phyloP scores from a whole-genome alignment of 2,888 invertebrate species.

The Colostygia pectinataria region DNA sequence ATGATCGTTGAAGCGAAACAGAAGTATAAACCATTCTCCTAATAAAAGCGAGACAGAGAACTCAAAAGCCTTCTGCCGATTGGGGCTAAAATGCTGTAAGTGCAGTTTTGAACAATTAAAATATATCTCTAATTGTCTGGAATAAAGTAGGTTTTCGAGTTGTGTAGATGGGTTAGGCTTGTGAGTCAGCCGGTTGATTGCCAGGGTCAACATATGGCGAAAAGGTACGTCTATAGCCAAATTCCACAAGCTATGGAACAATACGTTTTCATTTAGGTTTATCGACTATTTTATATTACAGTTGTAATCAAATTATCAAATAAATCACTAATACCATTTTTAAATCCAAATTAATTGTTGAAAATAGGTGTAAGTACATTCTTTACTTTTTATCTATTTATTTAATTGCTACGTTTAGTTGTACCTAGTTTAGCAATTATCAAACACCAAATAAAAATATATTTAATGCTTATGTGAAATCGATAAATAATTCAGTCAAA shows the following conservation, averaged over 20 bases:
- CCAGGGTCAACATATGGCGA: conserved; percentile 81
- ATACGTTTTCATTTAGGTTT: conserved; percentile 24
- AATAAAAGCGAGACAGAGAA: conserved; percentile 59
- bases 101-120: conserved; percentile 31
- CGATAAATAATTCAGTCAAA: too few species aligned
- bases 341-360: too few species aligned
- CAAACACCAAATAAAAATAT: too few species aligned
- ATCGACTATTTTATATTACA: conserved; percentile 27
- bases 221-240: conserved; percentile 52
- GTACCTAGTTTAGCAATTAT: too few species aligned
- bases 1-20: conserved; percentile 63
- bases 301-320: conserved; percentile 10
- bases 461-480: too few species aligned
- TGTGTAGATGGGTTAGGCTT: conserved; percentile 34
- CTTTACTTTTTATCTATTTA: too few species aligned
- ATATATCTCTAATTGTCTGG: conserved; percentile 25
- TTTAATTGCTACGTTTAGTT: too few species aligned
- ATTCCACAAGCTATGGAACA: conserved; percentile 33
- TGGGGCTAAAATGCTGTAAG: conserved; percentile 42
- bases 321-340: not conserved
- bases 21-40: conserved; percentile 71
- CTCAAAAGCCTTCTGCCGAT: conserved; percentile 39
- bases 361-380: too few species aligned
- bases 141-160: conserved; percentile 35
- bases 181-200: conserved; percentile 56